Conservation (phyloP, 2,113 vertebrate genomes). For the Haliaeetus leucogaster region DNA sequence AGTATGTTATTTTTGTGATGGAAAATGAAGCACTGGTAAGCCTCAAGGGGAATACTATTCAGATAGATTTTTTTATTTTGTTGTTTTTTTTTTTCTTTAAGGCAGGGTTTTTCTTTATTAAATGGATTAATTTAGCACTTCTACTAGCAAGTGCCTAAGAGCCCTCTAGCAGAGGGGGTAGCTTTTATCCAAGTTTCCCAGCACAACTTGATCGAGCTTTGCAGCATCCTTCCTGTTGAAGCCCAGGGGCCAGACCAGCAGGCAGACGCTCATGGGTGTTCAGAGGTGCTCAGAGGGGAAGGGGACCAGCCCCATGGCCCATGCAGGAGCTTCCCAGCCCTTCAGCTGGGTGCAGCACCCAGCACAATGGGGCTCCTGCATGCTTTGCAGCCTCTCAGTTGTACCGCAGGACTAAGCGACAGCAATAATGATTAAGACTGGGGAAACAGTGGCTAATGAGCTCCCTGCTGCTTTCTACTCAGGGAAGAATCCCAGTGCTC, state of each 20-base stretch:
- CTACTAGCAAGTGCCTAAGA: background rate
- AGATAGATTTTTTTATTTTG: slow-evolving; percentile 4
- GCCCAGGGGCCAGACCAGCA: background rate
- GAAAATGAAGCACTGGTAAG: slow-evolving; percentile 54
- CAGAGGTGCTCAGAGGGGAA: background rate
- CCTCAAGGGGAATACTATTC: slow-evolving; percentile 56
- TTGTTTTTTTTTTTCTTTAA: background rate
- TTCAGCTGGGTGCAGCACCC: background rate
- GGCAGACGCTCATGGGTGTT: background rate
- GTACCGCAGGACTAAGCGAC: background rate
- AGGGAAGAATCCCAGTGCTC: background rate
- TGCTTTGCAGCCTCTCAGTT: background rate
- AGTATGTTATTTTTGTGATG: slow-evolving; percentile 72
- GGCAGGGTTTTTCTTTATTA: background rate
- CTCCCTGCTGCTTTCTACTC: background rate
- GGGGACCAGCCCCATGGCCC: background rate
- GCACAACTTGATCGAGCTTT: background rate
- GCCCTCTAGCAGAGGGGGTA: background rate
- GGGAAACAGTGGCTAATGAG: background rate
- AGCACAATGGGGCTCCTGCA: accelerated
- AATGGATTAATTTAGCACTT: slow-evolving; percentile 33
- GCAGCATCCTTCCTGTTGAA: background rate
- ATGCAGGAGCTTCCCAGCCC: background rate
- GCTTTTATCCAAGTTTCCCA: background rate
- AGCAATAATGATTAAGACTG: background rate